Conservation (phyloP, 2,113 vertebrate genomes). For the Rhinichthys klamathensis region DNA sequence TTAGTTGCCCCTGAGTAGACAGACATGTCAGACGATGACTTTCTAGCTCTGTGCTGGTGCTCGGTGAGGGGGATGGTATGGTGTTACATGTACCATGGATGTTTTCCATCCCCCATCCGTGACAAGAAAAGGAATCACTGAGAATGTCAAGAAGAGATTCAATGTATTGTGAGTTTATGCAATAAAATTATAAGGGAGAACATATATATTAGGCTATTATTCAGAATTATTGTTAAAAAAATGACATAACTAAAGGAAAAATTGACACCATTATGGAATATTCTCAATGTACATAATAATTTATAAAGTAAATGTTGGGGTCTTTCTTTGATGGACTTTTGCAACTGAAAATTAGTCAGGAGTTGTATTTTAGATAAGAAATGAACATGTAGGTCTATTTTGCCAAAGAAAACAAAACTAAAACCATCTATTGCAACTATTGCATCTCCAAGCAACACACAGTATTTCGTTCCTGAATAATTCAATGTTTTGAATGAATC, state of each 20-base stretch:
- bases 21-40: conserved; percentile 48
- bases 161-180: neutral
- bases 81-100: conserved; percentile 49
- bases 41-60: conserved; percentile 25
- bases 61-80: conserved; percentile 54
- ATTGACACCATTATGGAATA: neutral
- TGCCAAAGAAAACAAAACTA: neutral
- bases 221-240: neutral
- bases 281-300: neutral
- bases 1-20: conserved; percentile 40
- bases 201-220: neutral
- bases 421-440: neutral
- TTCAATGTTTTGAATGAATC: neutral
- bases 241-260: too few relatives aligned
- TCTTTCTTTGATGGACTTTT: neutral
- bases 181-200: neutral
- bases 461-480: neutral
- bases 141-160: neutral
- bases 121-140: conserved; percentile 30
- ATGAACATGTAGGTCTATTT: neutral
- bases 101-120: conserved; percentile 53
- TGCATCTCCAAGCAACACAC: neutral
- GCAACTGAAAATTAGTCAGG: neutral
- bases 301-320: neutral
- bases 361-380: neutral